phyloP scores from a whole-genome alignment of 2,113 vertebrate species.

The Dipodomys stephensi region DNA sequence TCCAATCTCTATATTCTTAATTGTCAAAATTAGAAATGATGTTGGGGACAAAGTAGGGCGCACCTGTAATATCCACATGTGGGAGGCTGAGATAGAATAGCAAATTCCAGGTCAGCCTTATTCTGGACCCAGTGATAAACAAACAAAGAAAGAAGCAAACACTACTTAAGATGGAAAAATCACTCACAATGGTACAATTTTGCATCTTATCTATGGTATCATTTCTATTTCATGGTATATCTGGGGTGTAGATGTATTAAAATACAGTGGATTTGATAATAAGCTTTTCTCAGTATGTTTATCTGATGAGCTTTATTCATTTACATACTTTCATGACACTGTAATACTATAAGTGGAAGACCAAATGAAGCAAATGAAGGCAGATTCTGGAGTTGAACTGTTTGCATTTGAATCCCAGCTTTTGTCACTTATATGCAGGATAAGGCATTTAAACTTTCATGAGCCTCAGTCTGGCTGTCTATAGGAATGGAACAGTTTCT shows the following conservation, averaged over 20 bases:
- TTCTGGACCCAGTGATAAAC: not conserved
- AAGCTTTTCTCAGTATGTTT: not conserved
- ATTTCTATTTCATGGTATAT: not conserved
- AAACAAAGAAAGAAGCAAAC: not conserved
- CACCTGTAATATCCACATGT: not conserved
- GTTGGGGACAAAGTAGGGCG: not conserved
- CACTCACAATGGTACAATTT: not conserved
- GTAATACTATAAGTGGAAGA: not conserved
- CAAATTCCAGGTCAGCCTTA: not conserved
- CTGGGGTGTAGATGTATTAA: not conserved
- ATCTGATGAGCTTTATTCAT: not conserved
- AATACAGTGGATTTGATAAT: not conserved
- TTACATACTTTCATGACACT: not conserved
- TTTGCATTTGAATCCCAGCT: not conserved
- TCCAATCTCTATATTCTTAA: not conserved
- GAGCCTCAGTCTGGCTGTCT: not conserved
- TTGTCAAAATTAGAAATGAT: not conserved
- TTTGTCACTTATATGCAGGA: not conserved
- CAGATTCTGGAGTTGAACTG: not conserved
- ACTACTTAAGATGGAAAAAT: not conserved
- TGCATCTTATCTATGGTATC: not conserved
- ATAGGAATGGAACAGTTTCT: not conserved
- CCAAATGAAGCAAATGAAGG: not conserved
- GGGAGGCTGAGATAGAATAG: too few relatives aligned
- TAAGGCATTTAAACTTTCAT: not conserved